Percentiles rank a stretch among this genome's conserved stretches.
phyloP scores from a whole-genome alignment of 2,113 vertebrate genomes.

The Cololabis saira region DNA sequence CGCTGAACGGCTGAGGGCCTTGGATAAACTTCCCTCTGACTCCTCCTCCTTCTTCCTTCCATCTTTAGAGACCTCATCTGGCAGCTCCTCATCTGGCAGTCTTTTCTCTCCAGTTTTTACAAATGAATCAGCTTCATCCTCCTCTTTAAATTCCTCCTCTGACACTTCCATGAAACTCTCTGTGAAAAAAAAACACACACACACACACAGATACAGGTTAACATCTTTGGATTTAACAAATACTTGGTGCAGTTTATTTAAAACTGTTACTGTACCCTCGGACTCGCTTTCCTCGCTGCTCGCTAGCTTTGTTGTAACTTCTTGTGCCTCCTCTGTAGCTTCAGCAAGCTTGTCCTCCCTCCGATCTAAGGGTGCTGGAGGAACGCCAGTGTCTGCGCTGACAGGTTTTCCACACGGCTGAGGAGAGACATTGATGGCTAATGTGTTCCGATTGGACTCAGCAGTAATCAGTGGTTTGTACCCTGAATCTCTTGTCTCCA shows the following conservation, averaged over 20 bases:
- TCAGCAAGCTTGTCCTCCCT: neutral
- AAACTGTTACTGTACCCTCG: conserved; percentile 81
- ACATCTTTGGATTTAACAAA: neutral
- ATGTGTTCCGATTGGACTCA: conserved; percentile 2
- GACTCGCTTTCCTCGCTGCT: conserved; percentile 84
- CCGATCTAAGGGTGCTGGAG: conserved; percentile 5
- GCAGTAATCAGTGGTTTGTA: neutral
- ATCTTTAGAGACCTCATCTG: neutral
- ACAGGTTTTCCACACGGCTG: neutral
- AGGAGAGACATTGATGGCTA: neutral
- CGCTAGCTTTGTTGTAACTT: conserved; percentile 24
- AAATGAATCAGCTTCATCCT: conserved; percentile 19
- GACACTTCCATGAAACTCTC: conserved; percentile 82
- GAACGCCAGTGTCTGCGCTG: neutral
- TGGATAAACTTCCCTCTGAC: neutral
- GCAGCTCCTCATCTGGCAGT: conserved; percentile 1
- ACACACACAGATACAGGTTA: neutral
- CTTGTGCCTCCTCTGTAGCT: conserved; percentile 2
- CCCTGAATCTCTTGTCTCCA: neutral
- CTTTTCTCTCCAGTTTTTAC: neutral
- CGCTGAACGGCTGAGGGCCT: conserved; percentile 17
- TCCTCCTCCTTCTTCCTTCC: conserved; percentile 9
- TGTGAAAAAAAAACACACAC: conserved; percentile 28
- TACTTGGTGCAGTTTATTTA: neutral
- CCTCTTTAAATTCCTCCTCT: conserved; percentile 59